Evolutionary conservation across 2,888 invertebrate genomes (phyloP), one percentile per base, ranked within the genome.

Genomic region (Pycnomerus fuliginosus): DNA sequence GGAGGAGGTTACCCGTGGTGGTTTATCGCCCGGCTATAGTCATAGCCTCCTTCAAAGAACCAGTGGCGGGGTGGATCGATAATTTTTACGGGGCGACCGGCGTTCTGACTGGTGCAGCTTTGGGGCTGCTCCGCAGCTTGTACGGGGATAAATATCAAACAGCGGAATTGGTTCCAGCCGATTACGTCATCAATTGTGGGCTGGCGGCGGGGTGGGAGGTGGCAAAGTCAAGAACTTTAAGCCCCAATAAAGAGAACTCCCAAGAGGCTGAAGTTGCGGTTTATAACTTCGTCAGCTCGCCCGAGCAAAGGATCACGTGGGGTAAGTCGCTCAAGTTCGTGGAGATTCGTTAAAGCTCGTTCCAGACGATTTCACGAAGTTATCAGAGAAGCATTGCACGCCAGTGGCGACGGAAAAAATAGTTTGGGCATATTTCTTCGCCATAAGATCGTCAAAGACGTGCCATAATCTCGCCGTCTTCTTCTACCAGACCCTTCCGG

Each of bases 211-310:
- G 53, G 3, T 67, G 63, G 63, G 60, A 65, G 17, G 46, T 61
- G 2, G 61, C 63, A 0, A 47, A 48, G 3, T 47, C 51, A 3
- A 66, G 59, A 61, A 61, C 53, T 2, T 36, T 61, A 23, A 62
- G 61, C 40, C 53, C 57, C 16, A 64, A 63, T 41, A 56, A 61
- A 39, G 25, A 25, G 3, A 56, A 57, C 44, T 58, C 51, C n/a
- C 54, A 58, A 3, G 64, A 64, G 24, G 20, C 20, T 20, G 72
- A 76, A 20, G 73, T 79, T 30, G 83, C 87, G 0, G 83, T 95
- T 51, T 93, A 90, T 74, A 93, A 95, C 72, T 90, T 83, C 70
- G 89, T 91, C 1, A 87, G 91, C 0, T 87, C 91, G 0, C 79
- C 80, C 1, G 82, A 90, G 56, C 90, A 91, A 61, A 87, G 89